These are phyloP conservation scores for Pelagia noctiluca DNA, from an alignment of 30 jellyfish, hydroid and myxozoan species.

Conservation along the genomic window DNA sequence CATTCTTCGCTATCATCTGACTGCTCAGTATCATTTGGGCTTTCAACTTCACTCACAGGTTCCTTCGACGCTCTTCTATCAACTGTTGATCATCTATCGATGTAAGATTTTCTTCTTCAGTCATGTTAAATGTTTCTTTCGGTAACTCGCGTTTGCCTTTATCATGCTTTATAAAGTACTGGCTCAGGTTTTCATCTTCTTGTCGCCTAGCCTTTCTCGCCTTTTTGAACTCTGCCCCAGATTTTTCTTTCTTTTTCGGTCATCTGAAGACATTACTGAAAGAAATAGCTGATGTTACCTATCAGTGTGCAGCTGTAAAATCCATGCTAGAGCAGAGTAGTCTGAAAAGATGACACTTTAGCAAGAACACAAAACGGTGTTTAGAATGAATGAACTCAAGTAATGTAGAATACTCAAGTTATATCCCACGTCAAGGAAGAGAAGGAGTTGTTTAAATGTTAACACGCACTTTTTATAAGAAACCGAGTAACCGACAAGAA, in stretches of 20 bases:
- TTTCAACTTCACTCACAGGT: constrained; percentile 20
- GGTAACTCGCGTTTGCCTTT: neutral
- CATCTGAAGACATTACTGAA: constrained; percentile 26
- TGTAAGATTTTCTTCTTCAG: neutral
- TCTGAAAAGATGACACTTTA: no score
- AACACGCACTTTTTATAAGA: no score
- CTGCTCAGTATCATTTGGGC: constrained; percentile 1
- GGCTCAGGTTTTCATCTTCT: constrained; percentile 1
- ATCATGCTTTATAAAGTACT: neutral
- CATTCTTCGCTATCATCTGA: neutral
- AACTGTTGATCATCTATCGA: neutral
- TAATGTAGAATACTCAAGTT: no score
- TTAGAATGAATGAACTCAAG: no score
- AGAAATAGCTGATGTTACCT: no score
- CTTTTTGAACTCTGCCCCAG: constrained; percentile 12
- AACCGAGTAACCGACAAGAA: no score
- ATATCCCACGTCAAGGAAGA: no score
- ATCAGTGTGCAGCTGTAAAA: no score
- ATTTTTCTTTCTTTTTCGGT: constrained; percentile 10
- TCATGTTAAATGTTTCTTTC: neutral
- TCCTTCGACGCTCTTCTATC: neutral
- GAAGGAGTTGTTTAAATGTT: no score
- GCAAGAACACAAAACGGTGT: no score
- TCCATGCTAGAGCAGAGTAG: no score
- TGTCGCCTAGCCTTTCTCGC: constrained; percentile 1